Evolutionary conservation across 2,888 invertebrate species (phyloP), one percentile per base, ranked within the genome.

Genomic region (Caenorhabditis sulstoni): DNA sequence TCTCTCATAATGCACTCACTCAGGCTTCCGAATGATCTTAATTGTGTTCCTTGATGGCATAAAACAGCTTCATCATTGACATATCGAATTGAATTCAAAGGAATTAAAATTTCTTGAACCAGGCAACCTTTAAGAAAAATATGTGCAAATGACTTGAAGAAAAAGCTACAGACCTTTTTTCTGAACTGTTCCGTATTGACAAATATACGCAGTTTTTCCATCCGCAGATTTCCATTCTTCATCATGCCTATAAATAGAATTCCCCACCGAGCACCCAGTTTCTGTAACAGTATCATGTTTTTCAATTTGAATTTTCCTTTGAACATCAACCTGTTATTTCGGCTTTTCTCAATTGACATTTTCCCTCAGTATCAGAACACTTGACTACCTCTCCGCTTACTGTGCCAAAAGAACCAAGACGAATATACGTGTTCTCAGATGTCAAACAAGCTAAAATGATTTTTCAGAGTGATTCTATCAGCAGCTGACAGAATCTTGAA

Each of bases 391-490:
- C 57, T 11, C 71, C 68, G 3, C 55, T 58, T 3, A 81, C 79
- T 23, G 50, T 76, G n/a, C 81, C 81, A 59, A 62, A 81, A 5
- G 47, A 55, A 11, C 61, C 73, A 1, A 67, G 71, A 4, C 64
- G 66, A 14, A 81, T 79, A 50, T 76, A 81, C 3, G 61, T 75
- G 50, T 81, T 81, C 50, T 79, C 53, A 1, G 76, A 53, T 3
- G 81, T 73, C 18, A 79, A 44, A 44, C 81, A 81, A n/a, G 79
- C 81, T 75, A 37, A 53, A 65, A 4, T n/a, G n/a, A n/a, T n/a
- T n/a, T n/a, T n/a, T n/a, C n/a, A n/a, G n/a, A n/a, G n/a, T n/a
- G n/a, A n/a, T n/a, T n/a, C n/a, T n/a, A n/a, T n/a, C n/a, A n/a
- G n/a, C n/a, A n/a, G n/a, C n/a, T n/a, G n/a, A n/a, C n/a, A n/a